phyloP scores from a whole-genome alignment of 2,888 invertebrate genomes.

The Cetonia aurata region DNA sequence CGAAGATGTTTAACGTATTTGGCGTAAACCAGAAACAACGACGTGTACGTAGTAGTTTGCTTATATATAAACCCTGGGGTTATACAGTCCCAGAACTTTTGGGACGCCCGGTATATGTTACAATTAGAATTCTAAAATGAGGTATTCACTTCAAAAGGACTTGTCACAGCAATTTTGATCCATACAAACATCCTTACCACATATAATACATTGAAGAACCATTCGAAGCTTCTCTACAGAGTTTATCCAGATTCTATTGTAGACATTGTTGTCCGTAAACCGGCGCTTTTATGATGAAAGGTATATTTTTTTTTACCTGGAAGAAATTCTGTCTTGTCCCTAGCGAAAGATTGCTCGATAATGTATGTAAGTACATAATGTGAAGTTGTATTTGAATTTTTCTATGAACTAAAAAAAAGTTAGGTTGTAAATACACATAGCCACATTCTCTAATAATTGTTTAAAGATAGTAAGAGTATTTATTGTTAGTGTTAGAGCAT shows the following conservation, averaged over 20 bases:
- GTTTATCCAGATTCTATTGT: constrained; percentile 35
- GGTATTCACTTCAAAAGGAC: neutral
- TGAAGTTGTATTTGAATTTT: neutral
- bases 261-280: constrained; percentile 22
- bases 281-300: constrained; percentile 25
- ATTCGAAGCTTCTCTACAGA: neutral
- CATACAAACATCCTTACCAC: neutral
- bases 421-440: neutral
- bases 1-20: no score
- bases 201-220: constrained; percentile 3
- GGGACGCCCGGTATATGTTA: neutral
- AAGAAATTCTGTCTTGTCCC: constrained; percentile 4
- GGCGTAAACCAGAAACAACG: no score
- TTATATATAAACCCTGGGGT: no score
- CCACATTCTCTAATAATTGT: neutral
- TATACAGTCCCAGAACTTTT: neutral
- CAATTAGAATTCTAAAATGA: no score
- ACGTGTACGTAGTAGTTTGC: no score
- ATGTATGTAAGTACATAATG: neutral
- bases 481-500: neutral
- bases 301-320: constrained; percentile 31
- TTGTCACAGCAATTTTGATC: neutral
- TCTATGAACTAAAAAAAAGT: neutral
- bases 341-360: constrained; percentile 22
- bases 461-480: neutral